Percentiles rank a stretch among this genome's conserved stretches.
Conservation (phyloP, 2,888 invertebrate genomes). For the Himalopsyche kuldschensis region DNA sequence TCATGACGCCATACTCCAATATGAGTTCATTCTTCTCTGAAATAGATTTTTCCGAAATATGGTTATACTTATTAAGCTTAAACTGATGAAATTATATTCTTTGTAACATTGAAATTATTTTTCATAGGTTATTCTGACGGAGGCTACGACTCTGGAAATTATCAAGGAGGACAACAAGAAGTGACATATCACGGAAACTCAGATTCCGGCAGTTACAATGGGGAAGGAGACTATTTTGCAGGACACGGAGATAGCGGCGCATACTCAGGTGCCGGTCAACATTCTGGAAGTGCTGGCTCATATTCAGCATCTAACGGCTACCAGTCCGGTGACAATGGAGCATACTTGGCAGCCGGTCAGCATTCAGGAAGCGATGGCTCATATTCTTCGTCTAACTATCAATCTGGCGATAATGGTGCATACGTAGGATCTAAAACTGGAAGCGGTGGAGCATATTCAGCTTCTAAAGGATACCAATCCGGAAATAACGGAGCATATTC, state of each 20-base stretch:
- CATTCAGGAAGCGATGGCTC: not conserved
- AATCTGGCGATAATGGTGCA: not conserved
- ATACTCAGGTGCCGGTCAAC: not conserved
- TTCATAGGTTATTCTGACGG: not conserved
- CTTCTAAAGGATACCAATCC: not conserved
- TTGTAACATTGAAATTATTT: too few species aligned
- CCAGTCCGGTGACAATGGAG: not conserved
- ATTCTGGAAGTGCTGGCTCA: not conserved
- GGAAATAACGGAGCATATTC: not conserved
- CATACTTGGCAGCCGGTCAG: not conserved
- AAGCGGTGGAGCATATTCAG: not conserved
- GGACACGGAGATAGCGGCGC: not conserved
- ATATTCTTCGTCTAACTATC: not conserved
- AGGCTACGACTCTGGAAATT: not conserved
- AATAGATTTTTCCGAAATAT: too few species aligned
- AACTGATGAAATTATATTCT: too few species aligned
- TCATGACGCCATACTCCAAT: too few species aligned
- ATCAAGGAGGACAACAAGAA: not conserved
- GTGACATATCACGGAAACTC: not conserved
- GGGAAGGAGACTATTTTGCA: constrained; percentile 1
- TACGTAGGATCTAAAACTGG: not conserved
- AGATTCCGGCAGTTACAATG: constrained; percentile 5
- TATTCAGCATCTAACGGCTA: not conserved
- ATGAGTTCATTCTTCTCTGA: too few species aligned
- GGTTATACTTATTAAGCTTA: too few species aligned